A percentile compares a stretch with the other conserved stretches of the same genome.
Evolutionary conservation across 92 coral and sea anemone species (phyloP).

Genomic region (Actinernus sp.): DNA sequence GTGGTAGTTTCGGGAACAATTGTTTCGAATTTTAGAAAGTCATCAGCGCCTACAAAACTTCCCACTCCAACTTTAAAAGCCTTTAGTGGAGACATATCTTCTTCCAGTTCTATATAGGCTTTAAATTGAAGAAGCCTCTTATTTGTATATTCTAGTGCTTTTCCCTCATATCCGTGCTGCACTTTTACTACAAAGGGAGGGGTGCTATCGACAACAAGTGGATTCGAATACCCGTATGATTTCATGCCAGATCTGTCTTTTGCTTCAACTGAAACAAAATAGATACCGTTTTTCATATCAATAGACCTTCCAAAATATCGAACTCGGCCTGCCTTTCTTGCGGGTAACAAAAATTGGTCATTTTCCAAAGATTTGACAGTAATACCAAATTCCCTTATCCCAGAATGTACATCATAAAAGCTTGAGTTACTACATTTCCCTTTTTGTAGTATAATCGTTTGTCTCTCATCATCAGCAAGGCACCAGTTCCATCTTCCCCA

Average conservation of each 20-base stretch:
- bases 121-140: conserved; percentile 21
- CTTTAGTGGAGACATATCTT: conserved; percentile 55
- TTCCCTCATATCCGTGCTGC: conserved; percentile 69
- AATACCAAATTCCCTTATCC: conserved; percentile 73
- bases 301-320: conserved; percentile 64
- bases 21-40: conserved; percentile 42
- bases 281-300: conserved; percentile 71
- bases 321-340: conserved; percentile 64
- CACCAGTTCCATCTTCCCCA: conserved; percentile 98
- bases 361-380: conserved; percentile 65
- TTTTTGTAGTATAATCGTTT: background rate
- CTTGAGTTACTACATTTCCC: conserved; percentile 36
- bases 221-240: conserved; percentile 48
- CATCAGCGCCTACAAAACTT: conserved; percentile 78
- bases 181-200: conserved; percentile 62
- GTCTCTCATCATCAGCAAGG: conserved; percentile 52
- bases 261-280: conserved; percentile 75
- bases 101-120: conserved; percentile 66
- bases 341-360: conserved; percentile 37
- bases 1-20: background rate
- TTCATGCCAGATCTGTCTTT: conserved; percentile 79
- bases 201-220: conserved; percentile 77
- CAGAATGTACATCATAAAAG: conserved; percentile 86
- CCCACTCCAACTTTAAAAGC: conserved; percentile 73
- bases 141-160: conserved; percentile 33